Percentiles rank a stretch among this genome's conserved stretches.
phyloP scores from a whole-genome alignment of 2,888 invertebrate genomes.

The Archips xylosteana region DNA sequence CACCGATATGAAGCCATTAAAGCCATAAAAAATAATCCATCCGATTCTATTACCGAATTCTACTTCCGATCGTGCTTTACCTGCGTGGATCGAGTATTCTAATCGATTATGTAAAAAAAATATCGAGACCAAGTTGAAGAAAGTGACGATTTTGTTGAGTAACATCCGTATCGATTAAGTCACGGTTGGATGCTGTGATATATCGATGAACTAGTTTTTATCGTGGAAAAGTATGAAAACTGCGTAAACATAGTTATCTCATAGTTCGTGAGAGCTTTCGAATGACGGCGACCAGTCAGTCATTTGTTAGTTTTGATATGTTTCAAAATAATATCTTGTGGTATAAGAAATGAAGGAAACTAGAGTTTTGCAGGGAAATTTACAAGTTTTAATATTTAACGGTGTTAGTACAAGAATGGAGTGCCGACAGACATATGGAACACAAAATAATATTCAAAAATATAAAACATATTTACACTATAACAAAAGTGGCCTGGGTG shows the following conservation, averaged over 20 bases:
- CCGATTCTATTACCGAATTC: conserved; percentile 17
- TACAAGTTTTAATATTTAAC: too few relatives aligned
- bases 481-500: too few relatives aligned
- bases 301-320: too few relatives aligned
- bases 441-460: too few relatives aligned
- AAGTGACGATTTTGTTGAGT: conserved; percentile 43
- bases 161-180: conserved; percentile 40
- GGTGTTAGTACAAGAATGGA: too few relatives aligned
- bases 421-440: too few relatives aligned
- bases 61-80: conserved; percentile 44
- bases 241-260: conserved; percentile 29
- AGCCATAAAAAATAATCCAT: conserved; percentile 31
- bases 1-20: conserved; percentile 33
- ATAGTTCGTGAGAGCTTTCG: conserved; percentile 17
- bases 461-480: too few relatives aligned
- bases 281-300: background rate
- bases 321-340: too few relatives aligned
- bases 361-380: too few relatives aligned
- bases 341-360: too few relatives aligned
- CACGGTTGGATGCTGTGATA: conserved; percentile 35
- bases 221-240: conserved; percentile 19
- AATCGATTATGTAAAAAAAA: conserved; percentile 47
- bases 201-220: conserved; percentile 32
- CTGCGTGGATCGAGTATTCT: conserved; percentile 40
- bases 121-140: conserved; percentile 37